A percentile compares a stretch with the other conserved stretches of the same genome.
These are phyloP conservation scores for Myotis pilosus DNA, from an alignment of 2,797 vertebrate genomes.

Conservation along the genomic window DNA sequence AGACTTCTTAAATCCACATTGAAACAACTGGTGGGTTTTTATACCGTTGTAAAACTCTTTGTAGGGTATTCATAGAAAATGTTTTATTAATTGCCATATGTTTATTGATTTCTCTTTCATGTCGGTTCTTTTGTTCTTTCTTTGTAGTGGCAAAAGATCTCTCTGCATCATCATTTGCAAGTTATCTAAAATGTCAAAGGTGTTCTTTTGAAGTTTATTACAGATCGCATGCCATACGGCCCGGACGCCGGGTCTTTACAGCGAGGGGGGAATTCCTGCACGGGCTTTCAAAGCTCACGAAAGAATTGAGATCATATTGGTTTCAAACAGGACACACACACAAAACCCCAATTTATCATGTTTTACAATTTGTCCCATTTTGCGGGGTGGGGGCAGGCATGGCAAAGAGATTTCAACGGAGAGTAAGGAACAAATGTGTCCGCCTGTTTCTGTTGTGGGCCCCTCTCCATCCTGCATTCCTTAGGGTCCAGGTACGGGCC, in stretches of 20 bases:
- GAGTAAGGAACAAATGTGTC: constrained; percentile 63
- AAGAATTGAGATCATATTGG: constrained; percentile 81
- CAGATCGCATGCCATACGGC: constrained; percentile 93
- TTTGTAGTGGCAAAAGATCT: constrained; percentile 99
- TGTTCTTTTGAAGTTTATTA: constrained; percentile 99
- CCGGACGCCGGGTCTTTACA: constrained; percentile 88
- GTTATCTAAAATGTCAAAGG: constrained; percentile 98
- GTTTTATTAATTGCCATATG: constrained; percentile 99
- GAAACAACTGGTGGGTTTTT: constrained; percentile 92
- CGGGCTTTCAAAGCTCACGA: constrained; percentile 83
- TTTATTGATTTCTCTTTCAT: constrained; percentile 99
- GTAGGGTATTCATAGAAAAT: constrained; percentile 96
- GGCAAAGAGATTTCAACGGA: constrained; percentile 69
- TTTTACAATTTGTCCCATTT: constrained; percentile 60
- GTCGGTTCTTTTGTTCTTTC: constrained; percentile 99
- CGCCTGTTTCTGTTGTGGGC: constrained; percentile 66
- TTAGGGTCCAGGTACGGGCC: constrained; percentile 12
- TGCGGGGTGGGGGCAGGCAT: neutral
- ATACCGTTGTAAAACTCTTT: constrained; percentile 94
- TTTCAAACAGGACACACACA: constrained; percentile 80
- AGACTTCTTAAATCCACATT: constrained; percentile 88
- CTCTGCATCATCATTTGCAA: constrained; percentile 97
- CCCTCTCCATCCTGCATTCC: constrained; percentile 16
- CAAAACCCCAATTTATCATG: constrained; percentile 75
- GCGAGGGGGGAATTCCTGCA: constrained; percentile 72